These are phyloP conservation scores for Tachysurus fulvidraco DNA, from an alignment of 2,113 vertebrate species.

Conservation along the genomic window DNA sequence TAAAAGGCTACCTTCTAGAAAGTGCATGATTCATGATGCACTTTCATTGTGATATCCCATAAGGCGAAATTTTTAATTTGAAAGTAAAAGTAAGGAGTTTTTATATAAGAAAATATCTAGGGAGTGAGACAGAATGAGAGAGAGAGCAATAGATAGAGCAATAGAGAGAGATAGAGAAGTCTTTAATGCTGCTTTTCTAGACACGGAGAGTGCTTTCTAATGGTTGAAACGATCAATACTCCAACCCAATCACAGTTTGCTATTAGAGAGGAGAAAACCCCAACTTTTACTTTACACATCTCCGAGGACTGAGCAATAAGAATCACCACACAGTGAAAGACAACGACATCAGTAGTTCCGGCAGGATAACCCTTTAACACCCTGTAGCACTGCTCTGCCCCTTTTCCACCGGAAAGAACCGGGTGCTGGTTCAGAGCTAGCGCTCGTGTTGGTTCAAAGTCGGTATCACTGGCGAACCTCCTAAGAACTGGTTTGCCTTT, in stretches of 20 bases:
- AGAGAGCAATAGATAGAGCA: too few species aligned
- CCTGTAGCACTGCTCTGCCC: too few species aligned
- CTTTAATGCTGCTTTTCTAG: neutral
- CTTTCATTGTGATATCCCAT: neutral
- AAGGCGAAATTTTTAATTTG: neutral
- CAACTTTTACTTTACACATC: constrained; percentile 20
- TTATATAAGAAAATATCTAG: too few species aligned
- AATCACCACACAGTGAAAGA: neutral
- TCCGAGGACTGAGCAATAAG: neutral
- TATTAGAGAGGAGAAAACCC: neutral
- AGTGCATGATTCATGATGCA: neutral
- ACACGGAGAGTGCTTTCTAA: neutral
- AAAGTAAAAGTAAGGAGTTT: neutral
- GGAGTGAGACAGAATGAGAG: too few species aligned
- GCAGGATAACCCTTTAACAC: neutral
- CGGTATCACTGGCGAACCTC: too few species aligned
- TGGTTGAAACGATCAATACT: constrained; percentile 9
- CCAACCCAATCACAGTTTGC: constrained; percentile 36
- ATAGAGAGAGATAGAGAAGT: too few species aligned
- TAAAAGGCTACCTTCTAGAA: neutral
- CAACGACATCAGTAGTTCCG: neutral
- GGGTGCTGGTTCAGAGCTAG: too few species aligned
- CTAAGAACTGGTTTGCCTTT: too few species aligned
- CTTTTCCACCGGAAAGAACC: too few species aligned
- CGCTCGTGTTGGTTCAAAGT: too few species aligned